Conservation (phyloP, 2,797 vertebrate genomes). For the Enteromius paludinosus region DNA sequence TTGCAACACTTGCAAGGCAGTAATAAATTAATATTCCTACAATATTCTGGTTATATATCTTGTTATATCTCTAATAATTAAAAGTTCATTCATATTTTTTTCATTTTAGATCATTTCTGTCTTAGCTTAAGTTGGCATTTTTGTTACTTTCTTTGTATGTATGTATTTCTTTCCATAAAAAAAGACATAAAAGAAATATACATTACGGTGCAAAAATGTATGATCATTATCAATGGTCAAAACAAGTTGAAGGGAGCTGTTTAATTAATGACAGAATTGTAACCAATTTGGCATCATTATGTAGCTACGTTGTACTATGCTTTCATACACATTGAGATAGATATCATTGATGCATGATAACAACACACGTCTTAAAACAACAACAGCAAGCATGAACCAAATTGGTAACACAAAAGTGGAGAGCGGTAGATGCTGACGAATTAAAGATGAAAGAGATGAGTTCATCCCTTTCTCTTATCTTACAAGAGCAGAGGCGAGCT, state of each 20-base stretch:
- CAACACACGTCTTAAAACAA: neutral
- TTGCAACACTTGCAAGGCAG: neutral
- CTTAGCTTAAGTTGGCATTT: neutral
- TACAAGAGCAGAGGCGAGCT: neutral
- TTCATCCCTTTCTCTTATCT: neutral
- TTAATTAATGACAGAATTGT: no score
- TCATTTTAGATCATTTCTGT: neutral
- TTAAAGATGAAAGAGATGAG: neutral
- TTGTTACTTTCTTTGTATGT: neutral
- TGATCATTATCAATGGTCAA: neutral
- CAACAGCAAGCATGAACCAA: neutral
- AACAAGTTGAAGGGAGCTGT: neutral
- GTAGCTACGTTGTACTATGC: no score
- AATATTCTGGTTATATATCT: neutral
- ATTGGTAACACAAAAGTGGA: neutral
- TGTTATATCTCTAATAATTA: neutral
- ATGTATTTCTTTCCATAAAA: neutral
- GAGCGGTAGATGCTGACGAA: neutral
- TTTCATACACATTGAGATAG: neutral
- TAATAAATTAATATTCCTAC: neutral
- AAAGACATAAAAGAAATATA: neutral
- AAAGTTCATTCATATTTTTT: no score
- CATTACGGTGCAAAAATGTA: neutral
- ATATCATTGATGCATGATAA: neutral
- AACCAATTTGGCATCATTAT: no score